phyloP scores from a whole-genome alignment of 92 coral and sea anemone species.

The Diadumene lineata region DNA sequence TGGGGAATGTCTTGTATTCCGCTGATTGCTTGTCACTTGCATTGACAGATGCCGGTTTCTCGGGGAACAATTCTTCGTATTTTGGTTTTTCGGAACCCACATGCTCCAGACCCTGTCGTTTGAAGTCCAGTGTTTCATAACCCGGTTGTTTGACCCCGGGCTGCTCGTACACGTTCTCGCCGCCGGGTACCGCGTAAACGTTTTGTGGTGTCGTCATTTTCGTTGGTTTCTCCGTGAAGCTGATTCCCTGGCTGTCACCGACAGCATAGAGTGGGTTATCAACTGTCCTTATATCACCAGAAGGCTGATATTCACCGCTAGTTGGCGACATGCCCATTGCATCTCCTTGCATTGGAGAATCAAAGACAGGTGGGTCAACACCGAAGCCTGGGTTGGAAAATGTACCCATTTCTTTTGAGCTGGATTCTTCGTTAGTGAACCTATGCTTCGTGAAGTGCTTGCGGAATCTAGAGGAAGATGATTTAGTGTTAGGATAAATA shows the following conservation, averaged over 20 bases:
- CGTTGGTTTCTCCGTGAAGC: slow-evolving; percentile 1
- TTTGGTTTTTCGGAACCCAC: too few species aligned
- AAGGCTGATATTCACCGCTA: background rate
- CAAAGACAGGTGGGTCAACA: background rate
- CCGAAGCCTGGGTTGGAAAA: slow-evolving; percentile 10
- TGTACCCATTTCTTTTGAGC: background rate
- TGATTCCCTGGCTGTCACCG: background rate
- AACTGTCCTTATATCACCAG: background rate
- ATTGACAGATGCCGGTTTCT: too few species aligned
- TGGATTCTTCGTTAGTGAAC: background rate
- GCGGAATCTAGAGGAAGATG: too few species aligned
- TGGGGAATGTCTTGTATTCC: too few species aligned
- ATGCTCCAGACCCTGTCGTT: background rate
- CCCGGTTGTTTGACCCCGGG: background rate
- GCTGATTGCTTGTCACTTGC: background rate
- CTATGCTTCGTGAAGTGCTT: background rate
- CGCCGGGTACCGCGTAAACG: background rate
- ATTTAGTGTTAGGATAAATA: too few species aligned
- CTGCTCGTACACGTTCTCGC: background rate
- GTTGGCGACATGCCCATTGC: background rate
- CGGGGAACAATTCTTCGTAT: too few species aligned
- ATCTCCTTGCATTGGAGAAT: background rate
- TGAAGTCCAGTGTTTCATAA: background rate
- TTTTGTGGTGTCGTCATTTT: background rate
- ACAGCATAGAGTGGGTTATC: background rate